These are phyloP conservation scores for Drosophila nigrodunni DNA, from an alignment of 1,140 invertebrate genomes.

Conservation along the genomic window DNA sequence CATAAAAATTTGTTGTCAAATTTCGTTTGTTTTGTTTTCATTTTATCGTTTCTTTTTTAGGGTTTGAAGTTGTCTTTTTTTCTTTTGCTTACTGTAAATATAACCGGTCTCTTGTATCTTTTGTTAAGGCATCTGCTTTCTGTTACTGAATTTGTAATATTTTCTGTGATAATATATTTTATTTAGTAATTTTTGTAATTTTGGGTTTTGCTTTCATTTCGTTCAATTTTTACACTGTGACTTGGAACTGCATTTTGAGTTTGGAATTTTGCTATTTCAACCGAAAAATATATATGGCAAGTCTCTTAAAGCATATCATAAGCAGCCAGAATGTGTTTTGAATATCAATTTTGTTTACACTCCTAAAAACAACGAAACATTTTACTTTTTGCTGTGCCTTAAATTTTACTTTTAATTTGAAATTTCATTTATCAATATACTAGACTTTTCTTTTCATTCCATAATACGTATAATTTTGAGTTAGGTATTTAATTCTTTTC, in stretches of 20 bases:
- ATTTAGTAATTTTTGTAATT: constrained; percentile 34
- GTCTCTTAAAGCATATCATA: constrained; percentile 46
- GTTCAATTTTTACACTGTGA: constrained; percentile 41
- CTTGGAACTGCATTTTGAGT: constrained; percentile 50
- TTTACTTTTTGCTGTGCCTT: constrained; percentile 72
- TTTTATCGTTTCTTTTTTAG: constrained; percentile 14
- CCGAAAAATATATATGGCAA: constrained; percentile 27
- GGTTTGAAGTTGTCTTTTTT: constrained; percentile 34
- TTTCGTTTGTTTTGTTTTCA: constrained; percentile 46
- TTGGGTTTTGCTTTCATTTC: constrained; percentile 35
- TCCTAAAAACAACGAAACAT: constrained; percentile 84
- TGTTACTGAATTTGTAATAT: constrained; percentile 75
- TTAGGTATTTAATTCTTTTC: constrained; percentile 24
- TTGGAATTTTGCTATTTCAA: constrained; percentile 61
- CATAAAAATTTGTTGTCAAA: constrained; percentile 69
- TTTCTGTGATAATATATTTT: constrained; percentile 29
- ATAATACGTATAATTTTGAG: constrained; percentile 56
- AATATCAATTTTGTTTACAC: constrained; percentile 62
- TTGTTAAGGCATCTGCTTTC: constrained; percentile 81
- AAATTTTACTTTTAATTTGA: constrained; percentile 62
- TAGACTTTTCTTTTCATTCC: constrained; percentile 55
- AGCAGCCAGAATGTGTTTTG: constrained; percentile 48
- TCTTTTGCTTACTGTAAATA: constrained; percentile 63
- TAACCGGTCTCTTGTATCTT: constrained; percentile 73
- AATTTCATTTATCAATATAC: constrained; percentile 55